A percentile compares a stretch with the other conserved stretches of the same genome.
phyloP scores from a whole-genome alignment of 1,140 invertebrate species.

The Bombyx mori region DNA sequence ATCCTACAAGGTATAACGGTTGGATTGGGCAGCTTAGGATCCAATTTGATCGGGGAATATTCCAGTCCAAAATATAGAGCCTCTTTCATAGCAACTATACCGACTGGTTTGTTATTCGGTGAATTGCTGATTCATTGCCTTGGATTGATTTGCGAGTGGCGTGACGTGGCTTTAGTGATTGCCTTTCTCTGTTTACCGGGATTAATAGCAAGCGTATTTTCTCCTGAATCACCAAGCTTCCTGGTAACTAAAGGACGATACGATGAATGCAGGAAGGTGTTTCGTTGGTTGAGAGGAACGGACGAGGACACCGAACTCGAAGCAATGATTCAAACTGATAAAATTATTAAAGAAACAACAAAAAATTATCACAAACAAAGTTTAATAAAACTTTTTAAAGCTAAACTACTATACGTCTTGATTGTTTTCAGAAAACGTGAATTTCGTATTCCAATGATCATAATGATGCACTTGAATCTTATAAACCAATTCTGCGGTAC shows the following conservation, averaged over 20 bases:
- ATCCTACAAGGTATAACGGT: slow-evolving; percentile 35
- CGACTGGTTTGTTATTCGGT: slow-evolving; percentile 23
- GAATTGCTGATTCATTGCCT: slow-evolving; percentile 25
- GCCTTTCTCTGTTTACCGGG: slow-evolving; percentile 21
- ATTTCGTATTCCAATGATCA: slow-evolving; percentile 38
- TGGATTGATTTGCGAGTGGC: slow-evolving; percentile 28
- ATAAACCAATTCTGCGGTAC: slow-evolving; percentile 31
- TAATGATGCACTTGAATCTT: slow-evolving; percentile 36
- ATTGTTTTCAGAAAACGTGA: slow-evolving; percentile 29
- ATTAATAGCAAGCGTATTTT: slow-evolving; percentile 30
- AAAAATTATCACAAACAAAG: slow-evolving; percentile 19
- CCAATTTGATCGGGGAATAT: slow-evolving; percentile 38
- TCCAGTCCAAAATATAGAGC: slow-evolving; percentile 34
- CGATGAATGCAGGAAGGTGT: slow-evolving; percentile 26
- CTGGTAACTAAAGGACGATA: slow-evolving; percentile 27
- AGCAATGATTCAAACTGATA: slow-evolving; percentile 30
- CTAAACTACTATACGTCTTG: slow-evolving; percentile 19
- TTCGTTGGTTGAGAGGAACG: slow-evolving; percentile 35
- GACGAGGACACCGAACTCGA: slow-evolving; percentile 31
- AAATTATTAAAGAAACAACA: slow-evolving; percentile 26
- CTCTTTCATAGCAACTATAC: slow-evolving; percentile 30
- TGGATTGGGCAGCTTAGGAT: slow-evolving; percentile 29
- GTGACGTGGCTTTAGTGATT: slow-evolving; percentile 24
- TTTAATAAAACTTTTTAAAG: slow-evolving; percentile 19
- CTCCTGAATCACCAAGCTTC: slow-evolving; percentile 36